Conservation (phyloP, 92 coral and sea anemone species). For the Muricea muricata region DNA sequence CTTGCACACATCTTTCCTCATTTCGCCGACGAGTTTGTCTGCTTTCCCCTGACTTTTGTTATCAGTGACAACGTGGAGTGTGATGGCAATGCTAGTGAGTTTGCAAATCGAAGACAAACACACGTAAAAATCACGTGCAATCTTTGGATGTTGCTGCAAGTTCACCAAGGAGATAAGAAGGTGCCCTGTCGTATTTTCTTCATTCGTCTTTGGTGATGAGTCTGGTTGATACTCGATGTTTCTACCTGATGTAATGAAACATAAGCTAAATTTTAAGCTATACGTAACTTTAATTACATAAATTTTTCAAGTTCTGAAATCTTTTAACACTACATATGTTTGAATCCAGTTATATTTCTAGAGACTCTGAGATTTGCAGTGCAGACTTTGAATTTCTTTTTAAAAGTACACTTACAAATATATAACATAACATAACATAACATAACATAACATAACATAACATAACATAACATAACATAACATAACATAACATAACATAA, state of each 20-base stretch:
- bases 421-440: too few relatives aligned
- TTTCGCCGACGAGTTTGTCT: constrained; percentile 50
- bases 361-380: too few relatives aligned
- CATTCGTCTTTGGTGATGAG: background rate
- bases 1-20: constrained; percentile 49
- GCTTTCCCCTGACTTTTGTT: constrained; percentile 53
- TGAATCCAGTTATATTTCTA: too few relatives aligned
- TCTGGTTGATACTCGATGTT: background rate
- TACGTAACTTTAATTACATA: too few relatives aligned
- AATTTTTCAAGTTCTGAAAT: too few relatives aligned
- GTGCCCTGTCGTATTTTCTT: background rate
- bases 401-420: too few relatives aligned
- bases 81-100: constrained; percentile 57
- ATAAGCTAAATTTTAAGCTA: too few relatives aligned
- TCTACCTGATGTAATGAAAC: background rate
- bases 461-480: too few relatives aligned
- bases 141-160: constrained; percentile 60
- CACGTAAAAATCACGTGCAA: constrained; percentile 59
- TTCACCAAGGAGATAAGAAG: constrained; percentile 65
- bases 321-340: too few relatives aligned
- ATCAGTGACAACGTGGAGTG: constrained; percentile 76
- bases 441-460: too few relatives aligned
- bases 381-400: too few relatives aligned
- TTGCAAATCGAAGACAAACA: constrained; percentile 77
- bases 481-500: too few relatives aligned